phyloP scores from a whole-genome alignment of 1,140 invertebrate genomes.

The Procambarus virginalis region DNA sequence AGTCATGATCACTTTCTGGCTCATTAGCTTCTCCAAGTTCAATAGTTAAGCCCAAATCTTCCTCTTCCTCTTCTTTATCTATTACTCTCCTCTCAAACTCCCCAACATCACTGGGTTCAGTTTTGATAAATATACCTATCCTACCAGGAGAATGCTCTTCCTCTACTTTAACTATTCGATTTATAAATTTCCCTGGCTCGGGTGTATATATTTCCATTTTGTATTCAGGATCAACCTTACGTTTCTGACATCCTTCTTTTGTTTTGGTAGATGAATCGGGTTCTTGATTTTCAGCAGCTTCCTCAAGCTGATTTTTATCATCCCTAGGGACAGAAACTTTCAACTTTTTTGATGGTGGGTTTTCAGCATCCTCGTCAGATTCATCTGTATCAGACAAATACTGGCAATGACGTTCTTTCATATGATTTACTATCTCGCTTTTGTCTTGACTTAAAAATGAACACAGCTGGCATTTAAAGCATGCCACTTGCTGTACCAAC shows the following conservation, averaged over 20 bases:
- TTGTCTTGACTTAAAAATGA: constrained; percentile 60
- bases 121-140: constrained; percentile 43
- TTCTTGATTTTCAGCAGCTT: constrained; percentile 1
- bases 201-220: constrained; percentile 8
- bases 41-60: constrained; percentile 19
- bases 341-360: constrained; percentile 19
- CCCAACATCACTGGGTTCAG: constrained; percentile 42
- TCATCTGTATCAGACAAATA: constrained; percentile 53
- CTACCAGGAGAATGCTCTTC: constrained; percentile 4
- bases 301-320: constrained; percentile 27
- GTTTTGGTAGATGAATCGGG: constrained; percentile 22
- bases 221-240: constrained; percentile 13
- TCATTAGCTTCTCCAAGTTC: constrained; percentile 18
- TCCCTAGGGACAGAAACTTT: constrained; percentile 29
- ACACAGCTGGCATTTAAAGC: constrained; percentile 68
- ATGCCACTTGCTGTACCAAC: constrained; percentile 63
- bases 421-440: constrained; percentile 56
- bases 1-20: constrained; percentile 28
- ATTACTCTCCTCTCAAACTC: constrained; percentile 29
- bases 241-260: background rate
- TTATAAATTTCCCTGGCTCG: constrained; percentile 11
- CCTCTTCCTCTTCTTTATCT: constrained; percentile 38
- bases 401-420: constrained; percentile 51
- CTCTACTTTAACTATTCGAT: constrained; percentile 19
- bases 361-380: constrained; percentile 47